Evolutionary conservation across 2,797 vertebrate genomes (phyloP).

Genomic region (Onychomys torridus): DNA sequence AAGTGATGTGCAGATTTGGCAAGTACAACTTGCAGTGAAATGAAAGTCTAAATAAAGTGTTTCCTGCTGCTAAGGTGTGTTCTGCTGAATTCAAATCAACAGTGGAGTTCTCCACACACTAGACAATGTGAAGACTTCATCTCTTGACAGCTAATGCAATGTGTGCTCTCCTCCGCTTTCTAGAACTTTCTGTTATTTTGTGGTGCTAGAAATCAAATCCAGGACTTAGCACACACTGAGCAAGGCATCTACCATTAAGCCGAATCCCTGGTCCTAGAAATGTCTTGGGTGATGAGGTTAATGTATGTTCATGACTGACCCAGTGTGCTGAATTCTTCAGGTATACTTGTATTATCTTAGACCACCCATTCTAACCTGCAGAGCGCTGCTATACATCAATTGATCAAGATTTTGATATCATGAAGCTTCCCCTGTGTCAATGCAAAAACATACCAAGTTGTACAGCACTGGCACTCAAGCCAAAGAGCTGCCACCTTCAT

Average conservation of each 20-base stretch:
- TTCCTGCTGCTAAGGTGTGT: slow-evolving; percentile 7
- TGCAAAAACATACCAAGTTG: not conserved
- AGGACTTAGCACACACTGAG: not conserved
- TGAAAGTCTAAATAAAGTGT: slow-evolving; percentile 16
- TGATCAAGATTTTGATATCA: not conserved
- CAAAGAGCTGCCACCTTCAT: not conserved
- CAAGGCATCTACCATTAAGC: not conserved
- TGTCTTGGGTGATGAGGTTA: not conserved
- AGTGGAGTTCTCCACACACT: not conserved
- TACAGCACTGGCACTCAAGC: too few species aligned
- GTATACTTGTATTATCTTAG: not conserved
- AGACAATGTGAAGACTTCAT: not conserved
- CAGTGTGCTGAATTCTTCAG: not conserved
- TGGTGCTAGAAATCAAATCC: not conserved
- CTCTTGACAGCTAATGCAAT: not conserved
- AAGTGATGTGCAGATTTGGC: not conserved
- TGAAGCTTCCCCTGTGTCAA: not conserved
- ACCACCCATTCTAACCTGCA: not conserved
- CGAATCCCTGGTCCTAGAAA: not conserved
- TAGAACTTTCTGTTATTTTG: not conserved
- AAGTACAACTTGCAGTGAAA: not conserved
- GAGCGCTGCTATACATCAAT: not conserved
- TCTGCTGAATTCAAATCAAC: not conserved
- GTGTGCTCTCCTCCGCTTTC: not conserved
- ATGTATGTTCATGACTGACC: not conserved